phyloP scores from a whole-genome alignment of 2,113 vertebrate species.

The Sapajus apella region DNA sequence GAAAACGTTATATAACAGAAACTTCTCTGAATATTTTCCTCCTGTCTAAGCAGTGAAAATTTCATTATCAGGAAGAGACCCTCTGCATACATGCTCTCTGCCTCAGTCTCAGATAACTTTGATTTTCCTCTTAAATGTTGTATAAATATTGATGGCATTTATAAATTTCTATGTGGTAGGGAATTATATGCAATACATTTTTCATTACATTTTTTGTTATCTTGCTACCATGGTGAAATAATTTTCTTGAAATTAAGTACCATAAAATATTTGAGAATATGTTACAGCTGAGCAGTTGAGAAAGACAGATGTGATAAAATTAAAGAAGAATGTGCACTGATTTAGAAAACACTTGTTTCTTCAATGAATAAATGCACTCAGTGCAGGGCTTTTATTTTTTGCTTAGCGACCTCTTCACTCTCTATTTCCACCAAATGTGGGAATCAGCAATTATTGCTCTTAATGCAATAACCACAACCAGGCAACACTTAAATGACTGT shows the following conservation, averaged over 20 bases:
- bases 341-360: neutral
- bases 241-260: constrained; percentile 66
- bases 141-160: constrained; percentile 44
- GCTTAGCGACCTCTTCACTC: neutral
- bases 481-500: neutral
- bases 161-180: neutral
- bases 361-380: neutral
- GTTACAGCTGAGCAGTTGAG: constrained; percentile 7
- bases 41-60: neutral
- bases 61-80: neutral
- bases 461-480: neutral
- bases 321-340: neutral
- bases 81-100: neutral
- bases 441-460: neutral
- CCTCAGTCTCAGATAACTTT: neutral
- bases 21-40: neutral
- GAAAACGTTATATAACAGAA: neutral
- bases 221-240: constrained; percentile 51
- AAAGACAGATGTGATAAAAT: constrained; percentile 15
- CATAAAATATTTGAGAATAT: constrained; percentile 41
- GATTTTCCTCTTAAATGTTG: neutral
- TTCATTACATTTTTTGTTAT: constrained; percentile 52
- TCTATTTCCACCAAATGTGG: neutral
- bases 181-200: constrained; percentile 48
- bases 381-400: neutral